Base-by-base conservation (phyloP, 2,797 vertebrate genomes). In the Gymnodraco acuticeps region DNA sequence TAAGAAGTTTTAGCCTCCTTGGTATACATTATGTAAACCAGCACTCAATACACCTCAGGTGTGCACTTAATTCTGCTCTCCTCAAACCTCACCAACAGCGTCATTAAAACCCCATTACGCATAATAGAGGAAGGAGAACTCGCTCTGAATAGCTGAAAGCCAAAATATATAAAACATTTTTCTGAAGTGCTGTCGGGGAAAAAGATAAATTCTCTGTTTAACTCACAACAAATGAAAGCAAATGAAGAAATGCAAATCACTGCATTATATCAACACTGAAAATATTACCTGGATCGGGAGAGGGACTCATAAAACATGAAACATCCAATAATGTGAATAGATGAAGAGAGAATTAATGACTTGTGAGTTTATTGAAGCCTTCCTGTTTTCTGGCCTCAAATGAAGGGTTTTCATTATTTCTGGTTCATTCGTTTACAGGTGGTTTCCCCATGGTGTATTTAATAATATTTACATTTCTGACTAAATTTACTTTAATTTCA, bases 61-160 rank as follows among this genome's bases (percentile, higher is more conserved):
- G 85, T 76, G 75, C 77, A 87, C 81, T 91, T 85, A 77, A 86
- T 88, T 79, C 86, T 68, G 59, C 73, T 85, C 86, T 81, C 78
- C 77, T 78, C 64, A 78, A 80, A 73, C 80, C 66, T 74, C 81
- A 71, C 73, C 88, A 67, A 65, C 54, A 64, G 82, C 52, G 27
- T 80, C 89, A 87, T 92, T 90, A 91, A 91, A 91, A 89, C 69
- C 54, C 70, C 87, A 89, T 90, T 86, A 88, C n/a, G 13, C 63
- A 77, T 71, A 85, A 85, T 84, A 88, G 82, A 88, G 69, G 58
- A 53, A 79, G 45, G 77, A 62, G 64, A 67, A 65, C 72, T 72
- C 31, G 12, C 59, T 75, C 50, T 70, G 84, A 76, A 80, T 76
- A 38, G 60, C 80, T 83, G 52, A 82, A 69, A 85, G 78, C 43